A percentile compares a stretch with the other conserved stretches of the same genome.
These are phyloP conservation scores for Festucalex cinctus DNA, from an alignment of 2,113 vertebrate genomes.

Conservation along the genomic window DNA sequence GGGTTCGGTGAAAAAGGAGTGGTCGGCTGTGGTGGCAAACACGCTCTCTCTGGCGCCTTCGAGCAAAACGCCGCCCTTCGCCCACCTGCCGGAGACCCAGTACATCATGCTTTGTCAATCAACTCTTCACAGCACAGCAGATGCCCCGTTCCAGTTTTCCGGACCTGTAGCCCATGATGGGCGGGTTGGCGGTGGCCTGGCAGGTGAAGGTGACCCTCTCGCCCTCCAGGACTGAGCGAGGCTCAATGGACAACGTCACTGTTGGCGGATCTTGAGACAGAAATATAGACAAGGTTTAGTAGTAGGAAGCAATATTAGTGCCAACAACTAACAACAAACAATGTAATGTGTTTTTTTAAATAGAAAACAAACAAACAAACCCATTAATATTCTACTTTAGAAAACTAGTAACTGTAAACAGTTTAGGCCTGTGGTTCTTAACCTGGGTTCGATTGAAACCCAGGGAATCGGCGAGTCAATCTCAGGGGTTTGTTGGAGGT, in stretches of 20 bases:
- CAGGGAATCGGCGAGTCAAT: no score
- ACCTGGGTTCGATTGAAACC: no score
- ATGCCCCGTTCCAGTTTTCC: constrained; percentile 8
- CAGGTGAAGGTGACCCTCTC: constrained; percentile 92
- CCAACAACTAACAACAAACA: no score
- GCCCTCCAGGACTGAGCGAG: constrained; percentile 89
- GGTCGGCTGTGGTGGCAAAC: constrained; percentile 88
- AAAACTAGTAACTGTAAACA: no score
- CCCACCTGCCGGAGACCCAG: constrained; percentile 75
- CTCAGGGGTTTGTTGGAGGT: no score
- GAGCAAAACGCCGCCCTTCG: constrained; percentile 86
- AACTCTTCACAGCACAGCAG: not conserved
- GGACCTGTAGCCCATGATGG: constrained; percentile 91
- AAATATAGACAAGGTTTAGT: not conserved
- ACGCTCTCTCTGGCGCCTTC: constrained; percentile 82
- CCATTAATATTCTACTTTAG: no score
- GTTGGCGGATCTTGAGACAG: constrained; percentile 82
- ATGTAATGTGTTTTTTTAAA: no score
- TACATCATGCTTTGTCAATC: not conserved
- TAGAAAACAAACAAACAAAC: no score
- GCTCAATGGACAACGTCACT: constrained; percentile 88
- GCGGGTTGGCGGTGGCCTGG: constrained; percentile 87
- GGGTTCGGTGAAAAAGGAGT: constrained; percentile 95
- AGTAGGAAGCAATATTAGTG: not conserved
- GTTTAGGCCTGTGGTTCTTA: no score